Conservation (phyloP, 2,113 vertebrate genomes). For the Mungos mungo region DNA sequence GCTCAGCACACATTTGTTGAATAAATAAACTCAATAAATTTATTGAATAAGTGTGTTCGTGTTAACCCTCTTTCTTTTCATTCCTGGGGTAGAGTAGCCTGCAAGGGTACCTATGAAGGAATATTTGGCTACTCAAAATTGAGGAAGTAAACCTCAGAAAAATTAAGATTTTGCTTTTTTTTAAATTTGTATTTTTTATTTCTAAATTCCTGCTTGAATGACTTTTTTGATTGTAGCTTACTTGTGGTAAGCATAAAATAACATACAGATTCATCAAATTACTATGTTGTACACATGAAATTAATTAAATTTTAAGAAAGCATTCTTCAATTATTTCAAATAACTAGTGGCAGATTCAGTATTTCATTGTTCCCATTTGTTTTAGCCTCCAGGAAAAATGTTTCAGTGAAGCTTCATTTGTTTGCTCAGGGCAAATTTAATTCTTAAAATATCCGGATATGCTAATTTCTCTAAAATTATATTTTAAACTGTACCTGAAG, state of each 20-base stretch:
- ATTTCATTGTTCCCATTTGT: neutral
- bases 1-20: neutral
- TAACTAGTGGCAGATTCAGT: neutral
- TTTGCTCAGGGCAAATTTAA: neutral
- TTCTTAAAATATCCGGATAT: neutral
- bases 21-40: neutral
- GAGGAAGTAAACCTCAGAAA: neutral
- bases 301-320: neutral
- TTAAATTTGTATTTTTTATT: neutral
- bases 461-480: neutral
- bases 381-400: neutral
- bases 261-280: neutral
- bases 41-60: neutral
- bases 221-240: neutral
- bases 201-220: neutral
- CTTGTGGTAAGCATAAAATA: neutral
- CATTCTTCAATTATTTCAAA: neutral
- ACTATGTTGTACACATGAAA: neutral
- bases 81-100: neutral
- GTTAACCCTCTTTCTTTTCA: neutral
- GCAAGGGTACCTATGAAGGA: neutral
- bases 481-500: neutral
- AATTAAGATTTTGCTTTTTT: neutral
- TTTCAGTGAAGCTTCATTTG: neutral
- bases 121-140: neutral